Percentiles rank a stretch among this genome's conserved stretches.
phyloP scores from a whole-genome alignment of 2,113 vertebrate species.

The Pseudorhombus dupliciocellatus region DNA sequence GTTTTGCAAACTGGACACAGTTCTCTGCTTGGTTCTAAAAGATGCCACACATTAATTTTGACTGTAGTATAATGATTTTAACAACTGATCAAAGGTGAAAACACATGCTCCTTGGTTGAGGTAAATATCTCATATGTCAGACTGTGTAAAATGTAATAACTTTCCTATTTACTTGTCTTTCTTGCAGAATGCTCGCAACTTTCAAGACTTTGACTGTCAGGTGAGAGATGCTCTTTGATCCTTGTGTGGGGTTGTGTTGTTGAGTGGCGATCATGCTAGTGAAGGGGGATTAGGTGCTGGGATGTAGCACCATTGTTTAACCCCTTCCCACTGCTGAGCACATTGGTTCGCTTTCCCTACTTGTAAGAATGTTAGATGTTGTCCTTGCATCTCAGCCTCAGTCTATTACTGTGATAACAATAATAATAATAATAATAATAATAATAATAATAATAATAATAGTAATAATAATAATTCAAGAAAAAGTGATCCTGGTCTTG shows the following conservation, averaged over 20 bases:
- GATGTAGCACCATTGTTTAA: conserved; percentile 5
- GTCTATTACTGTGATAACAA: background rate
- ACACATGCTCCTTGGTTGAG: too few species aligned
- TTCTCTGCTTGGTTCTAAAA: too few species aligned
- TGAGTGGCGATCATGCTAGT: background rate
- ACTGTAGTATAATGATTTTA: too few species aligned
- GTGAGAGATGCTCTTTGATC: conserved; percentile 75
- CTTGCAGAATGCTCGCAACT: conserved; percentile 91
- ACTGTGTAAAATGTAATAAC: conserved; percentile 3
- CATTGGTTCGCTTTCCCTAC: conserved; percentile 17
- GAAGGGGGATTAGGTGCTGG: background rate
- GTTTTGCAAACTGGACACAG: background rate
- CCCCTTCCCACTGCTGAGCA: background rate
- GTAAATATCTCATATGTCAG: background rate
- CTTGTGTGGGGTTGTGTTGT: background rate
- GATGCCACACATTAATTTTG: too few species aligned
- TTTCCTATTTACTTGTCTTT: conserved; percentile 24
- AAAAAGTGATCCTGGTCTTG: background rate
- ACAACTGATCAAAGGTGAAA: too few species aligned
- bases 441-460: conserved; percentile 12
- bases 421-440: conserved; percentile 17
- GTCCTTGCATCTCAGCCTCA: background rate
- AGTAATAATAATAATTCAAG: conserved; percentile 18
- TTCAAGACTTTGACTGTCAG: conserved; percentile 98
- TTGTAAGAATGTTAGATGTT: too few species aligned